A percentile compares a stretch with the other conserved stretches of the same genome.
Evolutionary conservation across 1,140 invertebrate species (phyloP).

Genomic region (Glossosoma conforme): DNA sequence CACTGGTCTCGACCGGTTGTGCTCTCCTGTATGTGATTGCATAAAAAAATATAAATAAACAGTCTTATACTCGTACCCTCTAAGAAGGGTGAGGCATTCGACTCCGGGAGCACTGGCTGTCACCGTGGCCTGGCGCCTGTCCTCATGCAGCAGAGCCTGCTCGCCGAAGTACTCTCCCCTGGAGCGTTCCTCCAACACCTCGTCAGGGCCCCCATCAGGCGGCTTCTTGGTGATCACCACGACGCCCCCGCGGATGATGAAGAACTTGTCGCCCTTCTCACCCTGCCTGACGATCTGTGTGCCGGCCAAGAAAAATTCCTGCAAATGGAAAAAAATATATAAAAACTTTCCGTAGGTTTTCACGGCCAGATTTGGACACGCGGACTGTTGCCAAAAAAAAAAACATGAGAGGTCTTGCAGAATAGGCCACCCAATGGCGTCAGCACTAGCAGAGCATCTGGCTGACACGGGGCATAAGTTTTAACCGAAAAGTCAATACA

Average conservation of each 20-base stretch:
- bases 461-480: too few relatives aligned
- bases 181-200: conserved; percentile 57
- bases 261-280: conserved; percentile 92
- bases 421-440: too few relatives aligned
- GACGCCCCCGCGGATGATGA: conserved; percentile 87
- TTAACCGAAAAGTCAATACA: background rate
- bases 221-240: conserved; percentile 70
- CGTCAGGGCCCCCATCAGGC: conserved; percentile 52
- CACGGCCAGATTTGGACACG: too few relatives aligned
- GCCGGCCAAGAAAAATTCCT: conserved; percentile 81
- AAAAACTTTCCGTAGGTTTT: too few relatives aligned
- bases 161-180: conserved; percentile 77
- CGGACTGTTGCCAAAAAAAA: too few relatives aligned
- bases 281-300: conserved; percentile 90
- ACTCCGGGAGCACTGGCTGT: conserved; percentile 81
- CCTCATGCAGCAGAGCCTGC: conserved; percentile 74
- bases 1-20: too few relatives aligned
- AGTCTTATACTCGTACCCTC: too few relatives aligned
- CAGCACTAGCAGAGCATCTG: too few relatives aligned
- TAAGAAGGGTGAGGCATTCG: conserved; percentile 83
- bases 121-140: conserved; percentile 81
- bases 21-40: too few relatives aligned
- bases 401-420: too few relatives aligned
- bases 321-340: conserved; percentile 28
- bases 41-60: too few relatives aligned